Percentiles rank a stretch among this genome's conserved stretches.
Conservation (phyloP, 2,888 invertebrate genomes). For the Amiota mariae region DNA sequence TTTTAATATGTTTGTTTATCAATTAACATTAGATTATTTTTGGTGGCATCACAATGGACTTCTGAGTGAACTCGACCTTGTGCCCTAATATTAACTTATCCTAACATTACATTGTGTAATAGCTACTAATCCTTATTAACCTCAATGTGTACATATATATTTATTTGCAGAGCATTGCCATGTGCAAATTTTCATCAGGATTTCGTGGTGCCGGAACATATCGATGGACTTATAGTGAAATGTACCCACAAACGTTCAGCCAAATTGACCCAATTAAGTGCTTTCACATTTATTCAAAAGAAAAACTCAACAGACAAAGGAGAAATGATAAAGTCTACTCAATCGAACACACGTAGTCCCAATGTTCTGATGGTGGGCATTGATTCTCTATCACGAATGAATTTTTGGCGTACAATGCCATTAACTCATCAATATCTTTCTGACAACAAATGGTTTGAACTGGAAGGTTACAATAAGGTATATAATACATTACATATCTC, state of each 20-base stretch:
- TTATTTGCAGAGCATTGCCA: conserved; percentile 51
- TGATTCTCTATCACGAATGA: conserved; percentile 87
- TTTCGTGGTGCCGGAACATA: conserved; percentile 55
- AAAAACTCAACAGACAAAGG: conserved; percentile 63
- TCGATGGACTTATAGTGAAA: conserved; percentile 58
- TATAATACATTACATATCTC: conserved; percentile 17
- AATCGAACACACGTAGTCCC: conserved; percentile 62
- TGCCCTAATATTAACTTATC: no score
- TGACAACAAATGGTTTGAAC: conserved; percentile 79
- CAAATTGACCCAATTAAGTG: conserved; percentile 66
- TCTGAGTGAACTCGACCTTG: neutral
- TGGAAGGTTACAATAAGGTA: conserved; percentile 83
- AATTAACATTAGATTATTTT: neutral
- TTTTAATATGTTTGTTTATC: no score
- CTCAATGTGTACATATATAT: neutral
- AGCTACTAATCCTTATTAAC: no score
- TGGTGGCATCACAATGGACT: neutral
- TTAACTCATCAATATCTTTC: conserved; percentile 79
- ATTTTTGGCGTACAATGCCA: conserved; percentile 83
- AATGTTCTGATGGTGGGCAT: conserved; percentile 87
- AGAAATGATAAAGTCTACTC: neutral
- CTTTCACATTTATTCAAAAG: conserved; percentile 76
- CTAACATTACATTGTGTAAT: no score
- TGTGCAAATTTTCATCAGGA: conserved; percentile 58
- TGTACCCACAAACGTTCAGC: conserved; percentile 69